Conservation (phyloP, 1,140 invertebrate species). For the Lordiphosa collinella region DNA sequence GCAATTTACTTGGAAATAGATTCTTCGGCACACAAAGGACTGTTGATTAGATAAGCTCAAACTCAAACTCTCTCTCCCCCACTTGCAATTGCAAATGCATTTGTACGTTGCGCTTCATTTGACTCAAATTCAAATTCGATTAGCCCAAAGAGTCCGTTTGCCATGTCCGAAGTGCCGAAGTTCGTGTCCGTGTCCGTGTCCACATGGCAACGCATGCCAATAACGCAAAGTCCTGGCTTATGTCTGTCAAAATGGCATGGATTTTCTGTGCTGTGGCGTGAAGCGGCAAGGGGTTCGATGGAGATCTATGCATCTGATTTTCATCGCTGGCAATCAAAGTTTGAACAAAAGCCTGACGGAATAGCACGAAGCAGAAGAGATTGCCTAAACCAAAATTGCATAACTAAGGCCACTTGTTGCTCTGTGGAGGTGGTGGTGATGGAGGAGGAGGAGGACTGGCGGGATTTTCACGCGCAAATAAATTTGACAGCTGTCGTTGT, state of each 20-base stretch:
- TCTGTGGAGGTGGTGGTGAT: not conserved
- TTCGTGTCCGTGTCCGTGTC: slow-evolving; percentile 6
- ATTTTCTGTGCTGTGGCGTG: not conserved
- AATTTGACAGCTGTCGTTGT: slow-evolving; percentile 62
- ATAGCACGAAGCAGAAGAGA: not conserved
- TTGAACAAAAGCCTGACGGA: slow-evolving; percentile 9
- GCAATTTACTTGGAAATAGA: no score
- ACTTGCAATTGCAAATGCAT: slow-evolving; percentile 30
- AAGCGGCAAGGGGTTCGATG: not conserved
- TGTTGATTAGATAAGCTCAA: no score
- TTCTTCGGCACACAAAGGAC: no score
- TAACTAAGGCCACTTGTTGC: slow-evolving; percentile 7
- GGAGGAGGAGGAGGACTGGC: not conserved
- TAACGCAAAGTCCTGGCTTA: slow-evolving; percentile 47
- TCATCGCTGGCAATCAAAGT: slow-evolving; percentile 10
- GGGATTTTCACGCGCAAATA: slow-evolving; percentile 58
- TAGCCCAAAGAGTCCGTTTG: slow-evolving; percentile 47
- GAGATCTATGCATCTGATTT: slow-evolving; percentile 8
- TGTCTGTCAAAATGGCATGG: slow-evolving; percentile 37
- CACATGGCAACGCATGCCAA: slow-evolving; percentile 42
- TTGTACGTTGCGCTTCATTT: slow-evolving; percentile 51
- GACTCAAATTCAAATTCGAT: slow-evolving; percentile 59
- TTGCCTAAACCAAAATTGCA: not conserved
- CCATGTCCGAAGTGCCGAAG: slow-evolving; percentile 7
- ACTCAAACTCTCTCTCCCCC: no score